Percentiles rank a stretch among this genome's conserved stretches.
phyloP scores from a whole-genome alignment of 2,797 vertebrate genomes.

The Chaetodon trifasciatus region DNA sequence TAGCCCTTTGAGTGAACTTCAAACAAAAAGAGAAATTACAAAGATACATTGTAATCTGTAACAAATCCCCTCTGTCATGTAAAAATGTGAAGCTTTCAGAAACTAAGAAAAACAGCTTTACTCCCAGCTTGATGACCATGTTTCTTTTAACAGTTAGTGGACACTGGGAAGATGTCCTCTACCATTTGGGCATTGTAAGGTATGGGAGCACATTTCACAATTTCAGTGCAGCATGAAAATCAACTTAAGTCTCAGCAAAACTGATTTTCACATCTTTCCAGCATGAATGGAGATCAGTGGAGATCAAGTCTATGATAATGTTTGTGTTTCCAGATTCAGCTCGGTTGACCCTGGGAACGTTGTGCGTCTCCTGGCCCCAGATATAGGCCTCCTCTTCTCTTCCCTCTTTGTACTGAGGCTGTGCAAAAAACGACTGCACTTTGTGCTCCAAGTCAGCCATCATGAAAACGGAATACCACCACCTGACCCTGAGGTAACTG shows the following conservation, averaged over 20 bases:
- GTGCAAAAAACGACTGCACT: slow-evolving; percentile 76
- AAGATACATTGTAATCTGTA: not conserved
- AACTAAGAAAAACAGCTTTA: slow-evolving; percentile 3
- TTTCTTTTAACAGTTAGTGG: slow-evolving; percentile 74
- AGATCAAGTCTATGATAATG: not conserved
- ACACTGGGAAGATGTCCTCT: slow-evolving; percentile 81
- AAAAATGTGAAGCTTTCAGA: not conserved
- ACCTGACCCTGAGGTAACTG: slow-evolving; percentile 74
- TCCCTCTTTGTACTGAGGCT: slow-evolving; percentile 75
- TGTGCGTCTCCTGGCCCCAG: slow-evolving; percentile 83
- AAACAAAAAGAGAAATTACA: not conserved
- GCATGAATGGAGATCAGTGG: not conserved
- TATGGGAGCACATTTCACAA: slow-evolving; percentile 54
- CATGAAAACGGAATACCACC: slow-evolving; percentile 74
- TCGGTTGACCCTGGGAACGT: slow-evolving; percentile 77
- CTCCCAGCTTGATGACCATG: not conserved
- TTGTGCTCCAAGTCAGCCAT: slow-evolving; percentile 47
- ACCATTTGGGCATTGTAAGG: slow-evolving; percentile 86
- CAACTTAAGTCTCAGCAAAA: not conserved
- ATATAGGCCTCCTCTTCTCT: slow-evolving; percentile 76
- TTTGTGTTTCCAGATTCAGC: slow-evolving; percentile 81
- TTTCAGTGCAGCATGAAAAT: not conserved
- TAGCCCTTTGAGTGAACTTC: not conserved
- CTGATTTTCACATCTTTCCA: not conserved
- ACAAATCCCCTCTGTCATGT: not conserved